phyloP scores from a whole-genome alignment of 2,888 invertebrate species.

The Nineta flava region DNA sequence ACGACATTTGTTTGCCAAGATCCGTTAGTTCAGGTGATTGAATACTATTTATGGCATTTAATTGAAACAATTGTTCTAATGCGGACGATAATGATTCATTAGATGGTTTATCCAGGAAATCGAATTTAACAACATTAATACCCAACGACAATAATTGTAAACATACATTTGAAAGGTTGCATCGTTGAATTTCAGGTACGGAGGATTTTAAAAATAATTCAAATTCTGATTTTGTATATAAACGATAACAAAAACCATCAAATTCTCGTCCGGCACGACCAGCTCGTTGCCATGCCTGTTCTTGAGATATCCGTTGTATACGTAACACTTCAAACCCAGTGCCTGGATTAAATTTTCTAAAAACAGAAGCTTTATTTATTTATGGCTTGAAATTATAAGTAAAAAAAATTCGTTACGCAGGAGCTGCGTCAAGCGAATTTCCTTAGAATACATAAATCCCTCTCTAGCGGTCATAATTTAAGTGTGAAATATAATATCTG shows the following conservation, averaged over 20 bases:
- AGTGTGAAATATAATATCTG: too few species aligned
- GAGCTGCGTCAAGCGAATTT: too few species aligned
- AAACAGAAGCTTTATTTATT: slow-evolving; percentile 7
- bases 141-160: slow-evolving; percentile 75
- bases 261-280: slow-evolving; percentile 84
- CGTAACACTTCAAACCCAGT: slow-evolving; percentile 73
- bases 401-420: too few species aligned
- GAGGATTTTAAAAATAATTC: slow-evolving; percentile 51
- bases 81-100: slow-evolving; percentile 50
- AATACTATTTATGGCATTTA: slow-evolving; percentile 51
- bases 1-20: slow-evolving; percentile 70
- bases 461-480: too few species aligned
- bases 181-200: slow-evolving; percentile 74
- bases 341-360: slow-evolving; percentile 56
- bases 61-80: slow-evolving; percentile 42
- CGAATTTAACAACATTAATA: slow-evolving; percentile 66
- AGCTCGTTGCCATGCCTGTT: slow-evolving; percentile 85
- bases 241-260: slow-evolving; percentile 72
- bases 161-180: slow-evolving; percentile 48
- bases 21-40: slow-evolving; percentile 50
- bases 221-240: slow-evolving; percentile 68
- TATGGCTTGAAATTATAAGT: background rate
- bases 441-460: too few species aligned
- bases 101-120: slow-evolving; percentile 81
- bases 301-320: slow-evolving; percentile 71